These are phyloP conservation scores for Dasyprocta punctata DNA, from an alignment of 2,113 vertebrate species.

Conservation along the genomic window DNA sequence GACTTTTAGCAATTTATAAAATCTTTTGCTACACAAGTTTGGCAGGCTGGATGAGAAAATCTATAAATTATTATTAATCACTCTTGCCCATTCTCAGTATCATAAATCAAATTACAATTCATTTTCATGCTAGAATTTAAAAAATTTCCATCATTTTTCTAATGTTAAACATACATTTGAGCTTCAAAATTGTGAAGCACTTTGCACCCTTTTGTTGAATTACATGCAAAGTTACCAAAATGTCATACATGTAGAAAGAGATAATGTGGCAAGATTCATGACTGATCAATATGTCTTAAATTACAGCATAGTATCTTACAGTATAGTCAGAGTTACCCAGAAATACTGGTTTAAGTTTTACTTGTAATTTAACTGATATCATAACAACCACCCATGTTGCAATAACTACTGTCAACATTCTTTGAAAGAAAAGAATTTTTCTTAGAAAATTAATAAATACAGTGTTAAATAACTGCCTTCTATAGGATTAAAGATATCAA, in stretches of 20 bases:
- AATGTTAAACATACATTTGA: not conserved
- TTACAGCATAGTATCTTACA: constrained; percentile 47
- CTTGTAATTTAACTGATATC: constrained; percentile 60
- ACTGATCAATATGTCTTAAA: not conserved
- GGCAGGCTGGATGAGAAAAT: constrained; percentile 68
- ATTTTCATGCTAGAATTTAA: constrained; percentile 12
- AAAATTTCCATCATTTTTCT: constrained; percentile 17
- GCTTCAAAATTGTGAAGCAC: not conserved
- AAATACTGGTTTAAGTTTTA: constrained; percentile 61
- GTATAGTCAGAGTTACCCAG: constrained; percentile 3
- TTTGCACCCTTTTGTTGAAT: not conserved
- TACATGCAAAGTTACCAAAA: not conserved
- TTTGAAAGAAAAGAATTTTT: constrained; percentile 15
- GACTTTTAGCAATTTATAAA: not conserved
- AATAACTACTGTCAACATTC: constrained; percentile 39
- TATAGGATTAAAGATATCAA: not conserved
- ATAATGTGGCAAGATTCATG: not conserved
- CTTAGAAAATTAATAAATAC: not conserved
- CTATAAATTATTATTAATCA: constrained; percentile 62
- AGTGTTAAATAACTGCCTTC: not conserved
- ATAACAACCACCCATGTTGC: not conserved
- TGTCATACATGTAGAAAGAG: not conserved
- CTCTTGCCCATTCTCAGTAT: constrained; percentile 66
- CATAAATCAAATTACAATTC: constrained; percentile 69
- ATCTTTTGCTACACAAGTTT: constrained; percentile 49